Base-by-base conservation (phyloP, 2,888 invertebrate genomes). In the Hypomecis atomaria region DNA sequence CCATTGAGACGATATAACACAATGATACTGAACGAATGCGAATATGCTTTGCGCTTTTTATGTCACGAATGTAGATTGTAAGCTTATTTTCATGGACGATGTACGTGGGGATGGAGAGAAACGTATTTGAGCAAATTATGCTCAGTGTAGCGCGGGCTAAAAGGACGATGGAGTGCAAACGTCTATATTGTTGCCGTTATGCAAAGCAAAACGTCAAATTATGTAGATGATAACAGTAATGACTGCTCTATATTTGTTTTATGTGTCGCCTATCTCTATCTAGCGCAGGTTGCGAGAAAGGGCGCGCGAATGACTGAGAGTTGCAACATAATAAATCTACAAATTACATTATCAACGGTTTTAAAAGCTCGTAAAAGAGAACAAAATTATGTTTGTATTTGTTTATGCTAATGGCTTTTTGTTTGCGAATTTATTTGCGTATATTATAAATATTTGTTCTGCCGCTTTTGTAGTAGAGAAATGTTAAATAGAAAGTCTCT, bases 211-310 rank as follows among this genome's bases (percentile, higher is more conserved):
- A 86, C 77, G 82, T 79, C 77, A 76, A 83, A 87, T 87, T 88
- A 88, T 88, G 82, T 78, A 84, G 82, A 87, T 84, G 82, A 81
- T 79, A 85, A 85, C 79, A 82, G 81, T 84, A 82, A 84, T 81
- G 78, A 78, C 75, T 76, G 77, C 76, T 79, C 78, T 71, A 79
- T 82, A 80, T 83, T 82, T 83, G 81, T 79, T 78, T 73, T 70
- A 68, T 72, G 74, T 74, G 74, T 73, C 67, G 78, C 77, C 78
- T 76, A 76, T 73, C 74, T 75, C 67, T 70, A 76, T 72, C 69
- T 73, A 72, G 71, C 71, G 70, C 65, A 66, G 54, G 65, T 62
- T 61, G 73, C 23, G 13, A 40, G 45, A 65, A 59, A 59, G 58
- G 65, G 50, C 42, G 4, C 44, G 44, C 40, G 43, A 58, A 59